Evolutionary conservation across 2,113 vertebrate genomes (phyloP).

Genomic region (Coreoperca whiteheadi): DNA sequence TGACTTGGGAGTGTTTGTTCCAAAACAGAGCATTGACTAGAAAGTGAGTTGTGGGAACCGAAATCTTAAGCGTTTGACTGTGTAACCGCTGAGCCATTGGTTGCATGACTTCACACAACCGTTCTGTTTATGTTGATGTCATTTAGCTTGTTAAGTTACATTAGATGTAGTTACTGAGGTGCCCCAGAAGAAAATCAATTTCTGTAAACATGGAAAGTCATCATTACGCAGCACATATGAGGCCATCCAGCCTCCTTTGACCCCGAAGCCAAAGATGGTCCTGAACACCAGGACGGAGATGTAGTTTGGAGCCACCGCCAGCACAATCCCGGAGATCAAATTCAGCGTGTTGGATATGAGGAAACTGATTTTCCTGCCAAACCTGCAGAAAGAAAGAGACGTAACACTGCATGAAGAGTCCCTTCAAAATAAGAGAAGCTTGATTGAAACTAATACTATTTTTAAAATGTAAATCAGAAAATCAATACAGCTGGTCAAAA

Average conservation of each 20-base stretch:
- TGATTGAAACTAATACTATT: background rate
- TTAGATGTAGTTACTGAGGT: background rate
- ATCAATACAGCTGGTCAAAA: no score
- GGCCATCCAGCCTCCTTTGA: slow-evolving; percentile 93
- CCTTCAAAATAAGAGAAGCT: background rate
- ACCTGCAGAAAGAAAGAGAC: slow-evolving; percentile 80
- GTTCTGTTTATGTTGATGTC: background rate
- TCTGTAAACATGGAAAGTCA: background rate
- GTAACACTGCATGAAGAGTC: background rate
- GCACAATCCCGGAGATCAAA: slow-evolving; percentile 85
- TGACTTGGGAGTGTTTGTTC: no score
- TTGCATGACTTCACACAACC: background rate
- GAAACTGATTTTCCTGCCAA: slow-evolving; percentile 89
- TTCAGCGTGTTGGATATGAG: slow-evolving; percentile 88
- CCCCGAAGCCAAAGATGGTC: slow-evolving; percentile 88
- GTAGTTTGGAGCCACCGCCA: slow-evolving; percentile 89
- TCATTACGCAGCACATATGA: slow-evolving; percentile 91
- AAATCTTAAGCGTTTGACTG: no score
- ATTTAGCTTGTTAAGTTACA: background rate
- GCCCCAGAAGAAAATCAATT: background rate
- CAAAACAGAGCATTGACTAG: no score
- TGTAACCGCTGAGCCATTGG: no score
- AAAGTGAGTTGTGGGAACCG: no score
- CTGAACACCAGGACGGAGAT: slow-evolving; percentile 89
- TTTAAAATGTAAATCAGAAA: no score